Base-by-base conservation (phyloP, 2,113 vertebrate genomes). In the Pelobates fuscus region DNA sequence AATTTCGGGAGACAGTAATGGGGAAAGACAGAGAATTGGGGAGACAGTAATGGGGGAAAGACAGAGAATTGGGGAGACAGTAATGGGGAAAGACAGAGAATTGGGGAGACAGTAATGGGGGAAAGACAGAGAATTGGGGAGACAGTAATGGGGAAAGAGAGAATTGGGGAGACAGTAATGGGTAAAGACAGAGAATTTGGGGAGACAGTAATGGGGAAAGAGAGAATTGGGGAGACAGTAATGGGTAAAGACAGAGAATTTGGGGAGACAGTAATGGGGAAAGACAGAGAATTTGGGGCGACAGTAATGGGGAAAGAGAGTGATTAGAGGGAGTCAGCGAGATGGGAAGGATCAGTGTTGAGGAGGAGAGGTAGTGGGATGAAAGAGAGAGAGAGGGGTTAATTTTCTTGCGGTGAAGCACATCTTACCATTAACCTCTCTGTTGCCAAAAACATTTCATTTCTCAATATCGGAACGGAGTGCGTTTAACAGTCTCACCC, bases 1-100 rank as follows among this genome's bases (percentile, higher is more conserved):
- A n/a, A n/a, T n/a, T 8, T 15, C 5, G 7, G 46, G 46, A 78
- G 79, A 78, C 81, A 84, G 84, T 84, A 82, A 67, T 54, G 23
- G 2, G 0, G 30, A 17, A 25, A 15, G 8, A 59, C 23, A 20
- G 61, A n/a, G n/a, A n/a, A n/a, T n/a, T n/a, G n/a, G 46, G 52
- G 12, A 59, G 59, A 67, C 77, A 25, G 5, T 11, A 55, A 52
- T 55, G 30, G n/a, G 27, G 20, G 63, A 37, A 5, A 37, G 32
- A 37, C 10, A 37, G 32, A 37, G 5, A 37, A n/a, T n/a, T n/a
- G n/a, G n/a, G n/a, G n/a, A n/a, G n/a, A n/a, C n/a, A n/a, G n/a
- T n/a, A 6, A 37, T 37, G 32, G 32, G 10, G n/a, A 1, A 17
- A 8, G 17, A 17, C 20, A 20, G 49, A n/a, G 52, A 15, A n/a